Percentiles rank a stretch among this genome's conserved stretches.
These are phyloP conservation scores for Coracopsis vasa DNA, from an alignment of 2,113 vertebrate genomes.

Conservation along the genomic window DNA sequence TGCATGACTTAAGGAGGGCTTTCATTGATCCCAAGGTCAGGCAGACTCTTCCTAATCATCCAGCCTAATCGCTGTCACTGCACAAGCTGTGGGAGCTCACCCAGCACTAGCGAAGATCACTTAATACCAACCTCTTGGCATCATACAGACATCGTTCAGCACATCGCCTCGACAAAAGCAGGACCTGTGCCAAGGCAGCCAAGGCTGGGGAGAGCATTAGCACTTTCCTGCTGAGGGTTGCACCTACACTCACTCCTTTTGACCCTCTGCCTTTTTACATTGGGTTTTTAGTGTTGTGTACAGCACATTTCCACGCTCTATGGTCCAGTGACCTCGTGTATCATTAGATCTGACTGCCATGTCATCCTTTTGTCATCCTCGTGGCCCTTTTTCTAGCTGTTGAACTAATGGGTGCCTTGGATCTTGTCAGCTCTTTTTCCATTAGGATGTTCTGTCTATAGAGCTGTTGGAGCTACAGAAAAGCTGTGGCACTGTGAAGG, in stretches of 20 bases:
- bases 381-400: neutral
- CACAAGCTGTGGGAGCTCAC: neutral
- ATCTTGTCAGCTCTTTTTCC: neutral
- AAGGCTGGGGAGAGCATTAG: neutral
- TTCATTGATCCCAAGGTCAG: neutral
- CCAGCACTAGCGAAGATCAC: neutral
- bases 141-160: accelerated
- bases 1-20: neutral
- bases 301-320: neutral
- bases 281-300: neutral
- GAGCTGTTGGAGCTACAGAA: neutral
- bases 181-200: neutral
- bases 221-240: neutral
- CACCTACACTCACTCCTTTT: neutral
- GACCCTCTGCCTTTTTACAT: accelerated
- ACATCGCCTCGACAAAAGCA: neutral
- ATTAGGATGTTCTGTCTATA: accelerated
- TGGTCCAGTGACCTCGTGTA: accelerated
- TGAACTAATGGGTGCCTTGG: accelerated
- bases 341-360: neutral
- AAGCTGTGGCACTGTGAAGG: neutral
- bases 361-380: accelerated
- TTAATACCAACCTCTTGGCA: accelerated
- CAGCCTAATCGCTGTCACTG: neutral
- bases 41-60: neutral